Evolutionary conservation across 2,888 invertebrate species (phyloP).

Genomic region (Lydus trimaculatus): DNA sequence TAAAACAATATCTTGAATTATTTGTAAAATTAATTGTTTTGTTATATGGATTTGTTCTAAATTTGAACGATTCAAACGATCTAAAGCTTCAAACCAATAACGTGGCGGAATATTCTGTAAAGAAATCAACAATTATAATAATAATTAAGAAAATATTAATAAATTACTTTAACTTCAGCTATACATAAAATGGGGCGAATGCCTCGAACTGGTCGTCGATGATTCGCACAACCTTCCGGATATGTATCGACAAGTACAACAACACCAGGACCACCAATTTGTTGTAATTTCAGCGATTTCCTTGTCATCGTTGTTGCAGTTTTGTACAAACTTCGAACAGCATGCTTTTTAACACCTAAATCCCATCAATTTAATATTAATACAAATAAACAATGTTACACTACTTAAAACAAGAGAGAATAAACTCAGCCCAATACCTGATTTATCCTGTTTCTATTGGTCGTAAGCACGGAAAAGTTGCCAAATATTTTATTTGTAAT

Average conservation of each 20-base stretch:
- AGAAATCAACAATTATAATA: conserved; percentile 7
- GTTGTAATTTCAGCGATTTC: conserved; percentile 60
- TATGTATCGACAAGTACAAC: conserved; percentile 73
- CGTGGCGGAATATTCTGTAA: conserved; percentile 51
- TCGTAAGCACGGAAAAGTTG: conserved; percentile 9
- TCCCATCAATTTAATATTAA: neutral
- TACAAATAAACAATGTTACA: neutral
- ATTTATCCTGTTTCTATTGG: conserved; percentile 21
- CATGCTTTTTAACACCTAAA: conserved; percentile 66
- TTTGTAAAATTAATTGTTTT: conserved; percentile 36
- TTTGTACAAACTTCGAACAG: conserved; percentile 47
- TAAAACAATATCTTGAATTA: conserved; percentile 48
- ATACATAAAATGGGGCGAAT: conserved; percentile 70
- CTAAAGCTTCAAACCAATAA: conserved; percentile 52
- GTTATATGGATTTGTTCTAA: conserved; percentile 28
- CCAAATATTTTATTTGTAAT: neutral
- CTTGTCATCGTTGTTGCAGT: conserved; percentile 51
- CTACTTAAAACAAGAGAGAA: no score
- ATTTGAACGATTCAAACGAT: conserved; percentile 26
- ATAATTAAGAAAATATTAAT: conserved; percentile 5
- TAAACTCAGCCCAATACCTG: conserved; percentile 10
- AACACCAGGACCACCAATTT: conserved; percentile 65
- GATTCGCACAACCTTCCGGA: conserved; percentile 66
- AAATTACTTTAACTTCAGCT: conserved; percentile 67
- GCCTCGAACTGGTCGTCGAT: conserved; percentile 61